Conservation (phyloP, 2,113 vertebrate genomes). For the Natator depressus region DNA sequence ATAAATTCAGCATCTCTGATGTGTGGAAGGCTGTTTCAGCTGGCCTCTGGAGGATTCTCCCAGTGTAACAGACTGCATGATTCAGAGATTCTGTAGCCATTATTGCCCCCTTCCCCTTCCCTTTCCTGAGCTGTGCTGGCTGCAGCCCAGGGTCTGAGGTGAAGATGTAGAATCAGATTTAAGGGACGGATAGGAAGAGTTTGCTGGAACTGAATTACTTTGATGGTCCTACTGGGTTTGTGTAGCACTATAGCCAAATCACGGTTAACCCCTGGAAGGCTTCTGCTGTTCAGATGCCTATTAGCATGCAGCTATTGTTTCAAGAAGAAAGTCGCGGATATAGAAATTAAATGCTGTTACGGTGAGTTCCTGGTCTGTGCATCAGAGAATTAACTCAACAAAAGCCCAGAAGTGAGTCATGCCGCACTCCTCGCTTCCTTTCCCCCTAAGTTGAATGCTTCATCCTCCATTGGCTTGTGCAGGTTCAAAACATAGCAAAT, state of each 20-base stretch:
- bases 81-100: not conserved
- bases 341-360: not conserved
- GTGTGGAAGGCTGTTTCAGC: not conserved
- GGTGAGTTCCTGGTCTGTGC: too few species aligned
- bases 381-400: not conserved
- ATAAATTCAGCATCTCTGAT: not conserved
- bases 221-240: not conserved
- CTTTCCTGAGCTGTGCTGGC: not conserved
- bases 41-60: not conserved
- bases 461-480: not conserved
- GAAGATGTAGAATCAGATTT: rapidly evolving
- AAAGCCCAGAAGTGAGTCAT: not conserved
- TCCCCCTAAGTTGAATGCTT: not conserved
- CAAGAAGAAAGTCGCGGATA: not conserved
- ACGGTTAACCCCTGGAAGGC: too few species aligned
- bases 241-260: too few species aligned
- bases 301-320: not conserved
- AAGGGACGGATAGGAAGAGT: not conserved
- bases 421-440: not conserved
- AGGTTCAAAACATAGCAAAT: not conserved
- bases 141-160: not conserved
- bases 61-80: not conserved
- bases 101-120: not conserved
- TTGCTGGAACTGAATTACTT: not conserved
- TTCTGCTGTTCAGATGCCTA: not conserved